Evolutionary conservation across 2,113 vertebrate species (phyloP).

Genomic region (Dicaeum eximium): DNA sequence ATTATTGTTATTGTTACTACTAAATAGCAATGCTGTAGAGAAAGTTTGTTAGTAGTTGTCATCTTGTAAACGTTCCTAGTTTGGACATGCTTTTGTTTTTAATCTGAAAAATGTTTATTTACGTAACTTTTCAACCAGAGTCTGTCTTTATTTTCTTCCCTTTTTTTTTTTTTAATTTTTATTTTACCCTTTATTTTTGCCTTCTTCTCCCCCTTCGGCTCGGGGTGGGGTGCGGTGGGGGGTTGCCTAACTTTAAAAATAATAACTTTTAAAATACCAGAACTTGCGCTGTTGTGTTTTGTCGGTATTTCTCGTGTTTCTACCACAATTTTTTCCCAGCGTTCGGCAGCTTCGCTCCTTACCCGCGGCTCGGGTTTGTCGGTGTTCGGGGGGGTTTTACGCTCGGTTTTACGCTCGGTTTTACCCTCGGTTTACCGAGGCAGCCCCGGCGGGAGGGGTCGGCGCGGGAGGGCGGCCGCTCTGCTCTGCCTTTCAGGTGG

Average conservation of each 20-base stretch:
- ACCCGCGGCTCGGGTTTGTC: background rate
- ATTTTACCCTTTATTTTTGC: accelerated
- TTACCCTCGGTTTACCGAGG: no score
- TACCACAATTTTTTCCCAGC: background rate
- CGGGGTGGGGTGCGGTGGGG: accelerated
- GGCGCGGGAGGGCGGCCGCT: background rate
- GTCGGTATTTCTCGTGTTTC: background rate
- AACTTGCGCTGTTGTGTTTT: background rate
- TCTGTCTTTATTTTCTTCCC: background rate
- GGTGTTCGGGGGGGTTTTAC: background rate
- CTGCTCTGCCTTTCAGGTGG: conserved; percentile 37
- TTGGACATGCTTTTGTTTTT: background rate
- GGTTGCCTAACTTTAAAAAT: background rate
- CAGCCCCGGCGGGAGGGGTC: background rate
- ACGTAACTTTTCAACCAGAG: background rate
- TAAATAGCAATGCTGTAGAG: background rate
- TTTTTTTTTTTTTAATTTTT: background rate
- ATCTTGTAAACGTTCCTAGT: background rate
- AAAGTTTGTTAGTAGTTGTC: background rate
- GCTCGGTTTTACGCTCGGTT: background rate
- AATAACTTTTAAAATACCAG: background rate
- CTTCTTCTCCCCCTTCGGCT: background rate
- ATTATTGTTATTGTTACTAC: background rate
- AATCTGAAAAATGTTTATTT: background rate
- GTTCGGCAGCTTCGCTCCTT: background rate